Base-by-base conservation (phyloP, 2,797 vertebrate species). In the Lutra lutra region DNA sequence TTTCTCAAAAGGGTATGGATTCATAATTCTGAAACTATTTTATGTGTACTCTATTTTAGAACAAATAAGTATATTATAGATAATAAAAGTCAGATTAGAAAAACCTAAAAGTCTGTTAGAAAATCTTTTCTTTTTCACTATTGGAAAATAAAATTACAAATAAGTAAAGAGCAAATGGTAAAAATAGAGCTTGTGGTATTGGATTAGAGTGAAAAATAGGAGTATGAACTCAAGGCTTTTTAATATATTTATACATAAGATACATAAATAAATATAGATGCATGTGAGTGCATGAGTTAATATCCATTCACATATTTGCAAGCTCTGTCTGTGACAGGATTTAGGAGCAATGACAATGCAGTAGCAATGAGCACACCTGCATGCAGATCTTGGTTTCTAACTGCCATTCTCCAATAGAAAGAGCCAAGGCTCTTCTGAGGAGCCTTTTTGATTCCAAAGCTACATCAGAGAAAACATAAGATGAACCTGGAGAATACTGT, bases 11-110 rank as follows among this genome's bases (percentile, higher is more conserved):
- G 43, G n/a, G 6, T 17, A 35, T 62, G n/a, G 27, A 38, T 72
- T 86, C 43, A 58, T n/a, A 56, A 91, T 86, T 95, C 43, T 32
- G 56, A 86, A 95, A 85, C 66, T 66, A 56, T 54, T 48, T 86
- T 62, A 80, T 58, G 48, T 38, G 27, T 21, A 51, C 66, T 46
- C 70, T 40, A 46, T 18, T 48, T 92, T 92, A 66, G 48, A 89
- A 43, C 27, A 78, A 82, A 73, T 23, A 87, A 92, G 17, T 85
- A 75, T 64, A n/a, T 40, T 58, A 32, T 86, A 48, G 27, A 64
- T 79, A 91, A 86, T 51, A 21, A 72, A 32, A 68, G 32, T 64
- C 48, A 35, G 11, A 14, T n/a, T 51, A 70, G 40, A 70, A 77
- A 92, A 89, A n/a, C 27, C 70, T 54, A 48, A 90, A 86, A 27